Conservation (phyloP, 92 coral and sea anemone species). For the Montipora capitata region DNA sequence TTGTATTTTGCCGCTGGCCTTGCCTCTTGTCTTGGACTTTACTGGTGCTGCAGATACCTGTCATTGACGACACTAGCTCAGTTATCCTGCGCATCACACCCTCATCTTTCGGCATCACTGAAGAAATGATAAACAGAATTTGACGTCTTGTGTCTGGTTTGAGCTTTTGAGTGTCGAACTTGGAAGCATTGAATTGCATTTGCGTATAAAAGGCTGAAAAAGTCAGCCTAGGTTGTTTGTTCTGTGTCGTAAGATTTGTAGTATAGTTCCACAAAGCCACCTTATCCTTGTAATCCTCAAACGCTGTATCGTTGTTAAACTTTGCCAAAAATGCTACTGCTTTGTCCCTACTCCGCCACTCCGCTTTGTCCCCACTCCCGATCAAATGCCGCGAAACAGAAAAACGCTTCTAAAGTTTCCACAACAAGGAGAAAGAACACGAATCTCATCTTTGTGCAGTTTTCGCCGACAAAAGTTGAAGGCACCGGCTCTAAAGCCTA, state of each 20-base stretch:
- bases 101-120: conserved; percentile 77
- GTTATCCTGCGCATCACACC: conserved; percentile 61
- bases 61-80: conserved; percentile 68
- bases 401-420: no score
- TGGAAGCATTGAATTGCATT: conserved; percentile 75
- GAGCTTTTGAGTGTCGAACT: conserved; percentile 73
- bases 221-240: conserved; percentile 56
- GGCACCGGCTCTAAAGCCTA: background rate
- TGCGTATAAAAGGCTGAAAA: conserved; percentile 68
- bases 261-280: conserved; percentile 76
- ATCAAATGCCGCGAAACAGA: no score
- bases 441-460: background rate
- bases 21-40: conserved; percentile 61
- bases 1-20: conserved; percentile 33
- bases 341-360: no score
- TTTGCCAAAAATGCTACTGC: no score
- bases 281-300: conserved; percentile 29
- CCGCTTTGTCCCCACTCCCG: no score
- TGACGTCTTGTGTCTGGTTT: conserved; percentile 82
- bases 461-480: background rate
- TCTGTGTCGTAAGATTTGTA: conserved; percentile 85
- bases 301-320: conserved; percentile 25
- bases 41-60: conserved; percentile 65
- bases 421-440: background rate
- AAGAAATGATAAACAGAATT: conserved; percentile 67